phyloP scores from a whole-genome alignment of 2,113 vertebrate genomes.

The Hippocampus mohnikei region DNA sequence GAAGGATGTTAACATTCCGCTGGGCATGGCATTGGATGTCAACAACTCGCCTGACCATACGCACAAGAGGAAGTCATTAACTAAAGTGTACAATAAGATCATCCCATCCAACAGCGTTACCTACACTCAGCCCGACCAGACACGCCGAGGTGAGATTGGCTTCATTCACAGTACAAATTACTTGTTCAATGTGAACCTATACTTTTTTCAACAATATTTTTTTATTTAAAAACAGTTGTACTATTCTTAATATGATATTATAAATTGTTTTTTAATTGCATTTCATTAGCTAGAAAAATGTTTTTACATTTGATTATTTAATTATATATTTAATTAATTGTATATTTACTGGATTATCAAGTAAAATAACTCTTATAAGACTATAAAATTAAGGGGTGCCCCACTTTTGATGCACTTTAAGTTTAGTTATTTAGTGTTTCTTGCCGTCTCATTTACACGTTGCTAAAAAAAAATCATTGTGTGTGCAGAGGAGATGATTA shows the following conservation, averaged over 20 bases:
- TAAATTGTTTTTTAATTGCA: too few species aligned
- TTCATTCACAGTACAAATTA: not conserved
- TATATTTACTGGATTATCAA: too few species aligned
- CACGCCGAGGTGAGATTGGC: slow-evolving; percentile 40
- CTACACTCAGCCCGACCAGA: slow-evolving; percentile 59
- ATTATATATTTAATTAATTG: too few species aligned
- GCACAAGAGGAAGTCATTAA: slow-evolving; percentile 29
- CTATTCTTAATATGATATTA: too few species aligned
- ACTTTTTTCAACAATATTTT: too few species aligned
- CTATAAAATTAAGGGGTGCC: not conserved
- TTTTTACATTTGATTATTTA: too few species aligned
- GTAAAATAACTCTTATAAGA: too few species aligned
- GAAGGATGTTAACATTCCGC: slow-evolving; percentile 1
- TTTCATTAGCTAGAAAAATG: not conserved
- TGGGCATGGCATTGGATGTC: not conserved
- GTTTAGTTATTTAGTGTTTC: not conserved
- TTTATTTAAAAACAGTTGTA: too few species aligned
- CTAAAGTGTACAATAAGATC: slow-evolving; percentile 16
- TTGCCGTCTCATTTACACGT: not conserved
- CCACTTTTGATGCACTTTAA: not conserved
- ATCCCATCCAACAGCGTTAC: not conserved
- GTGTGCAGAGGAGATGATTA: slow-evolving; percentile 76
- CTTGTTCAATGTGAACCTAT: not conserved
- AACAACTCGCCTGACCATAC: slow-evolving; percentile 19
- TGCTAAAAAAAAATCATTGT: too few species aligned